Conservation (phyloP, 1,140 invertebrate species). For the Aphelenchoides besseyi region DNA sequence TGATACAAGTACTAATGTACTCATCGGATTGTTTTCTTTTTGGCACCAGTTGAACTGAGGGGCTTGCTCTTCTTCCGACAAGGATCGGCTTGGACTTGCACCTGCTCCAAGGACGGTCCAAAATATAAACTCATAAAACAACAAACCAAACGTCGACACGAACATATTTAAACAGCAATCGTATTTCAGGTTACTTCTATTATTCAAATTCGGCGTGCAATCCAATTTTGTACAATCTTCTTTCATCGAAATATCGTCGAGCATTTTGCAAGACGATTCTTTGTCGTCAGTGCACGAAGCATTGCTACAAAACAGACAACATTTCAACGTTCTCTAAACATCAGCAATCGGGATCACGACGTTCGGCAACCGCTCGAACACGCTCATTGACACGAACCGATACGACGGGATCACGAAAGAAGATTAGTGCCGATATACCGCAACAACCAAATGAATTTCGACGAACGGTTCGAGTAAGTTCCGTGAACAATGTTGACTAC, state of each 20-base stretch:
- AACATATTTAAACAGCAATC: background rate
- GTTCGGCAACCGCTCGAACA: background rate
- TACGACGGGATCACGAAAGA: background rate
- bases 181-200: conserved; percentile 43
- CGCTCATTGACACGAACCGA: conserved; percentile 2
- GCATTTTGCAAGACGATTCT: background rate
- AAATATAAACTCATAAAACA: no score
- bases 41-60: no score
- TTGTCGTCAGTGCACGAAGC: background rate
- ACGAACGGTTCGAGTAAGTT: background rate
- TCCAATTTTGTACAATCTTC: conserved; percentile 49
- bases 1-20: no score
- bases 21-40: no score
- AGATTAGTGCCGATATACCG: background rate
- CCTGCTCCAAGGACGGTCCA: no score
- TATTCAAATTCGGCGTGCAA: conserved; percentile 51
- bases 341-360: background rate
- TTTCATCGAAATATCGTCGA: background rate
- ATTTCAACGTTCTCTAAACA: background rate
- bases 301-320: background rate
- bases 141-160: no score
- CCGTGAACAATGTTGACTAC: background rate
- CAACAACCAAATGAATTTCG: background rate
- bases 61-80: no score
- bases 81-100: background rate